Conservation (phyloP, 1,140 invertebrate species). For the Drosophila gunungcola region DNA sequence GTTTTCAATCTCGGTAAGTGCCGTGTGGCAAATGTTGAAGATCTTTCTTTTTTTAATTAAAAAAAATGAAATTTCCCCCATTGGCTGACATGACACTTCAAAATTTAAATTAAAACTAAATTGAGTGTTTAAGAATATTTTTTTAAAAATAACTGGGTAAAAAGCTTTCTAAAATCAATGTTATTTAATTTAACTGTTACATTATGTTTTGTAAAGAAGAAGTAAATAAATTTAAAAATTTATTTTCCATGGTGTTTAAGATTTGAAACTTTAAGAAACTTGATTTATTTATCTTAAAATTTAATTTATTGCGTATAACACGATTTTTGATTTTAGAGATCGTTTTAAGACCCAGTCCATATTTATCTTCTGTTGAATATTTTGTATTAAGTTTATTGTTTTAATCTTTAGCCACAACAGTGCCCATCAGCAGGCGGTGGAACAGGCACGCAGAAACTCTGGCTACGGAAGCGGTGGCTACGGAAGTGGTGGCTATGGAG, state of each 20-base stretch:
- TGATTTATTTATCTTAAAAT: background rate
- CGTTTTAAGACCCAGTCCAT: background rate
- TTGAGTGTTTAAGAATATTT: background rate
- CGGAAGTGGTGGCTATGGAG: constrained; percentile 8
- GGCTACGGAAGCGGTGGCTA: constrained; percentile 7
- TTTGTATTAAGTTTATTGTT: background rate
- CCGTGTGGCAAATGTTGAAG: constrained; percentile 53
- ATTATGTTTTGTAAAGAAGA: too few relatives aligned
- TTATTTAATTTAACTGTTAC: background rate
- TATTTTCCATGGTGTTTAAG: too few relatives aligned
- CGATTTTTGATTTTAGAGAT: background rate
- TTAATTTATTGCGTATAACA: background rate
- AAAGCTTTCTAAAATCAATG: constrained; percentile 4
- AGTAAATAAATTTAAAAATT: too few relatives aligned
- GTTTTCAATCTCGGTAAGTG: constrained; percentile 71
- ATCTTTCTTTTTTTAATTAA: constrained; percentile 45
- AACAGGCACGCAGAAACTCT: constrained; percentile 63
- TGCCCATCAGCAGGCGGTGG: constrained; percentile 70
- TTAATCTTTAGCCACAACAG: constrained; percentile 56
- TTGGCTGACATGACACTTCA: constrained; percentile 60
- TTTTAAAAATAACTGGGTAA: background rate
- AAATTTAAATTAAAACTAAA: constrained; percentile 19
- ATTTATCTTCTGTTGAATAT: too few relatives aligned
- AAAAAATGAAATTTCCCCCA: constrained; percentile 60
- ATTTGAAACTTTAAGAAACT: background rate